A percentile compares a stretch with the other conserved stretches of the same genome.
These are phyloP conservation scores for Rambutsinella grinnellia DNA, from an alignment of 2,888 invertebrate species.

Conservation along the genomic window DNA sequence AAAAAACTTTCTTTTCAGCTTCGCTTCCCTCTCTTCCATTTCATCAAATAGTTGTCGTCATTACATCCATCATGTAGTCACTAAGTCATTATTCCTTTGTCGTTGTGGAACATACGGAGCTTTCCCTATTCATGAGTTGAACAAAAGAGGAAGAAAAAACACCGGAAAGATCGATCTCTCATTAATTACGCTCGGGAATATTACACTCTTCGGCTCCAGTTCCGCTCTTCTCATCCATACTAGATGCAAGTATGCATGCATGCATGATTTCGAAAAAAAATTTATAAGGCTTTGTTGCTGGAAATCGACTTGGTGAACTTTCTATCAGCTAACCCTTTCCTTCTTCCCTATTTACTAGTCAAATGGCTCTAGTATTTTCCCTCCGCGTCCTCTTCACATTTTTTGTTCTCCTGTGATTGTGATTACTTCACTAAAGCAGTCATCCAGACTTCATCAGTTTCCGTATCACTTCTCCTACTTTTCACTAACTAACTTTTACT, in stretches of 20 bases:
- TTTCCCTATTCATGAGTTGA: slow-evolving; percentile 37
- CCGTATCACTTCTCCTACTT: slow-evolving; percentile 38
- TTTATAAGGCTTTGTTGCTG: too few relatives aligned
- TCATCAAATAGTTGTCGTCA: slow-evolving; percentile 17
- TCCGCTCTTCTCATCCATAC: slow-evolving; percentile 53
- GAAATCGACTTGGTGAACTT: too few relatives aligned
- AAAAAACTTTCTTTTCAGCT: slow-evolving; percentile 21
- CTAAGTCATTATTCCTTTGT: slow-evolving; percentile 8
- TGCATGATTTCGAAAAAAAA: slow-evolving; percentile 46
- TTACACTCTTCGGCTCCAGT: slow-evolving; percentile 62
- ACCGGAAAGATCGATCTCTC: slow-evolving; percentile 65
- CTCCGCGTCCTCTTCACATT: slow-evolving; percentile 40
- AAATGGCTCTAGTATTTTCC: background rate
- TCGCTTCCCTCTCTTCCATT: slow-evolving; percentile 24
- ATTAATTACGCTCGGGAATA: slow-evolving; percentile 65
- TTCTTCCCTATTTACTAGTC: slow-evolving; percentile 16
- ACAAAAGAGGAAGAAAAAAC: slow-evolving; percentile 41
- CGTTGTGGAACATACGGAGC: background rate
- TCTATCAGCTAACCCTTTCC: slow-evolving; percentile 23
- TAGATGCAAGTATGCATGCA: slow-evolving; percentile 43
- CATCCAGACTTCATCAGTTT: slow-evolving; percentile 50
- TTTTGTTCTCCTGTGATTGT: slow-evolving; percentile 18
- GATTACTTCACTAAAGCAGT: slow-evolving; percentile 42
- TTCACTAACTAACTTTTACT: slow-evolving; percentile 43
- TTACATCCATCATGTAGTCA: slow-evolving; percentile 1